Base-by-base conservation (phyloP, 2,888 invertebrate species). In the Nymphalis c-album region DNA sequence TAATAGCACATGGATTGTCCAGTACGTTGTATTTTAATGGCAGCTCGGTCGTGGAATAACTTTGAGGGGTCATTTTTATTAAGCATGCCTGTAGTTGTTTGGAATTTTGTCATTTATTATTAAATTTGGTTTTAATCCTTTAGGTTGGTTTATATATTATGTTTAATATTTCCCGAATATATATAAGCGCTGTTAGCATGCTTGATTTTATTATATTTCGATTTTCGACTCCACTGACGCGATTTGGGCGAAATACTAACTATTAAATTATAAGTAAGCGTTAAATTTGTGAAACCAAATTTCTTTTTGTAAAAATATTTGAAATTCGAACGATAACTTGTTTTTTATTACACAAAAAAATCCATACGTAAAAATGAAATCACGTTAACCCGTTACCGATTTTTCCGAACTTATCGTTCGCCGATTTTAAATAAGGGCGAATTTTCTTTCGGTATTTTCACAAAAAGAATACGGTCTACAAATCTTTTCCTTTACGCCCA, bases 11-110 rank as follows among this genome's bases (percentile, higher is more conserved):
- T n/a, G n/a, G 20, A 48, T 17, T n/a, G 18, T 53, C 59, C 47
- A 59, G 47, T 60, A 59, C 51, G 58, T 55, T 63, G 48, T 64
- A 35, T 61, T 68, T 69, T 69, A 60, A 66, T 69, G 63, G 60
- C 63, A 65, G 47, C 60, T 63, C 55, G 63, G 48, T 60, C 53
- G 57, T 57, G 60, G 69, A 55, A 63, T 57, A 60, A 66, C 60
- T 66, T 69, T 60, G 55, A 63, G 53, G 53, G 51, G 55, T 69
- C 45, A 60, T 65, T 69, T 62, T 69, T 57, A 58, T 69, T 46
- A 31, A 65, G 64, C 45, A 31, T n/a, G 26, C 64, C 40, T 47
- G 55, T 35, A 55, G 31, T 55, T 31, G 31, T 17, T 55, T 55
- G 55, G 55, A 35, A 55, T 31, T 8, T 51, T 13, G 22, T 26